phyloP scores from a whole-genome alignment of 2,888 invertebrate genomes.

The Coelopa pilipes region DNA sequence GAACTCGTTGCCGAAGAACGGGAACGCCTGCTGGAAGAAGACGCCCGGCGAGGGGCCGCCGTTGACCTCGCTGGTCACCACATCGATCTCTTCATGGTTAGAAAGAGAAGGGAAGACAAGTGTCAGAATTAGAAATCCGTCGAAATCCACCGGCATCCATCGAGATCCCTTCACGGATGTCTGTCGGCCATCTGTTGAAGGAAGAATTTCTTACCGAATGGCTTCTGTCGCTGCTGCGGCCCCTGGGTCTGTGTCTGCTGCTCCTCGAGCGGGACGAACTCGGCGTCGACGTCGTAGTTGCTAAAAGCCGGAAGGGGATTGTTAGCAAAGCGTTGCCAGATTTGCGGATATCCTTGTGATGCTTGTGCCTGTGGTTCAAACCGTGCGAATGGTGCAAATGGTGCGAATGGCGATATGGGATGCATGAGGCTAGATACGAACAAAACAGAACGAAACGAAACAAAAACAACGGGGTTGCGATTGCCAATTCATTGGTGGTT shows the following conservation, averaged over 20 bases:
- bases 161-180: not conserved
- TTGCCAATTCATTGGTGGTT: not conserved
- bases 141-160: not conserved
- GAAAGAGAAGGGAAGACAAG: no score
- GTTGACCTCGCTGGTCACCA: constrained; percentile 58
- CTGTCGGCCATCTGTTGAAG: not conserved
- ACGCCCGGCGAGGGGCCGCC: constrained; percentile 52
- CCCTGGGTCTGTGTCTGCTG: constrained; percentile 49
- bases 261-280: constrained; percentile 58
- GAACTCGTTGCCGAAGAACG: constrained; percentile 64
- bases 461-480: no score
- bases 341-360: constrained; percentile 51
- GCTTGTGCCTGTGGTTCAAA: constrained; percentile 47
- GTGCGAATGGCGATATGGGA: constrained; percentile 57
- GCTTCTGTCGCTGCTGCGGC: constrained; percentile 50
- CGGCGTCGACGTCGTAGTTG: constrained; percentile 55
- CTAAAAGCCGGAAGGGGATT: constrained; percentile 49
- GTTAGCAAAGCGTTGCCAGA: constrained; percentile 54
- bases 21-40: constrained; percentile 63
- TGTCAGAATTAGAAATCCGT: not conserved
- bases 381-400: constrained; percentile 56
- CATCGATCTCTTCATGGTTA: constrained; percentile 55
- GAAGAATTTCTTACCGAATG: constrained; percentile 54
- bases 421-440: constrained; percentile 55
- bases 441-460: no score